These are phyloP conservation scores for Lacerta bilineata DNA, from an alignment of 2,797 vertebrate genomes.

Conservation along the genomic window DNA sequence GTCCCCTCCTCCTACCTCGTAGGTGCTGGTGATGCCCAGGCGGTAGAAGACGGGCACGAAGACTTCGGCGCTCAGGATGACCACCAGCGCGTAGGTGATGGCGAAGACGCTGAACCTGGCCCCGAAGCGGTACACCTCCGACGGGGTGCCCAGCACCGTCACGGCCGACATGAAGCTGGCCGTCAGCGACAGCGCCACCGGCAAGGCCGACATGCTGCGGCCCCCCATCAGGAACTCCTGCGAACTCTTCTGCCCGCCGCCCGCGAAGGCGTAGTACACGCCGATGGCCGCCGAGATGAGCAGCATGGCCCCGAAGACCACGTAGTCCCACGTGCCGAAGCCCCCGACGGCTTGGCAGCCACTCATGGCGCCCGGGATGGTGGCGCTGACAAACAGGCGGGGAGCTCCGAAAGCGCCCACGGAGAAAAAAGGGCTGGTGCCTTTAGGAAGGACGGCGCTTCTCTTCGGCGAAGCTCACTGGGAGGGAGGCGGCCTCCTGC, in stretches of 20 bases:
- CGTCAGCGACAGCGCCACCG: constrained; percentile 91
- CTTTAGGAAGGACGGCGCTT: not conserved
- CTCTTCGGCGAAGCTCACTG: not conserved
- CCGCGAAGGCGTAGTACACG: constrained; percentile 87
- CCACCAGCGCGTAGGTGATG: constrained; percentile 84
- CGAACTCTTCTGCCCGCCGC: constrained; percentile 80
- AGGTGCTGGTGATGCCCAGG: constrained; percentile 91
- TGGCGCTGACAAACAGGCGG: not conserved
- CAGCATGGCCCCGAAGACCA: constrained; percentile 90
- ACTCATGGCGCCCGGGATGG: constrained; percentile 38
- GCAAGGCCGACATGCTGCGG: constrained; percentile 86
- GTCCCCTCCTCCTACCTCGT: constrained; percentile 86
- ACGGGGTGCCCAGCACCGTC: constrained; percentile 90
- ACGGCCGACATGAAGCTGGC: constrained; percentile 98
- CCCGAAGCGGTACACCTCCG: constrained; percentile 91
- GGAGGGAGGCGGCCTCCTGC: too few species aligned
- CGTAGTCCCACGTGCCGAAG: constrained; percentile 89
- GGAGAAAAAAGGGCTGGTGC: not conserved
- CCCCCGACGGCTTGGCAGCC: constrained; percentile 48
- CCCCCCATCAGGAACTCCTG: constrained; percentile 90
- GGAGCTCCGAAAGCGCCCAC: too few species aligned
- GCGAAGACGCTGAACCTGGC: constrained; percentile 82
- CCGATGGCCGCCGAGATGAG: constrained; percentile 88
- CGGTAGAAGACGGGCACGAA: constrained; percentile 95
- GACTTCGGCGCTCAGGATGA: constrained; percentile 88